Conservation (phyloP, 92 coral and sea anemone genomes). For the Porites divaricata region DNA sequence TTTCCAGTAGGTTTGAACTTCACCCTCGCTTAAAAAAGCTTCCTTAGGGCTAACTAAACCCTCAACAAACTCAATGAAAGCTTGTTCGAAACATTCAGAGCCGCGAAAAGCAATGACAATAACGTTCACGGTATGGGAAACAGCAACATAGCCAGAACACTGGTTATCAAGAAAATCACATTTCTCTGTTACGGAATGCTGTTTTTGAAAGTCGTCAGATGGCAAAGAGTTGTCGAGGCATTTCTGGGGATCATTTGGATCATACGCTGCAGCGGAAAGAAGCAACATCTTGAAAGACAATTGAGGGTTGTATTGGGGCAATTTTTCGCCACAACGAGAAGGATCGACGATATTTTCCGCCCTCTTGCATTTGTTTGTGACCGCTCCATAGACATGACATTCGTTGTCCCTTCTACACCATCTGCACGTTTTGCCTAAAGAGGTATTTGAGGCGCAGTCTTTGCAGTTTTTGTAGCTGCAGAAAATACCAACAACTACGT, state of each 20-base stretch:
- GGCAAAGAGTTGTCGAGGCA: slow-evolving; percentile 57
- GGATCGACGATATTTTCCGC: slow-evolving; percentile 50
- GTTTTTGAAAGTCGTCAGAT: slow-evolving; percentile 39
- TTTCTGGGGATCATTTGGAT: slow-evolving; percentile 47
- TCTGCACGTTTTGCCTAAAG: slow-evolving; percentile 23
- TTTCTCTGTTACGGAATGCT: slow-evolving; percentile 34
- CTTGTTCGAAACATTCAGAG: slow-evolving; percentile 38
- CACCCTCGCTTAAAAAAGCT: slow-evolving; percentile 44
- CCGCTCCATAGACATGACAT: slow-evolving; percentile 56
- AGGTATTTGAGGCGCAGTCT: slow-evolving; percentile 5
- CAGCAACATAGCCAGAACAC: slow-evolving; percentile 71
- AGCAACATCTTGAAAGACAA: slow-evolving; percentile 68
- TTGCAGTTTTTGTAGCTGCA: slow-evolving; percentile 1
- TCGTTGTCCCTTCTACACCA: slow-evolving; percentile 70
- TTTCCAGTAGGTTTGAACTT: slow-evolving; percentile 66
- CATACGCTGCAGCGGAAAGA: slow-evolving; percentile 69
- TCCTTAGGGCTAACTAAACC: slow-evolving; percentile 37
- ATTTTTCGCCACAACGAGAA: slow-evolving; percentile 21
- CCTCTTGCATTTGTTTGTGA: slow-evolving; percentile 48
- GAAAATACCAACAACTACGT: neutral
- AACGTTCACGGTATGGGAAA: slow-evolving; percentile 54
- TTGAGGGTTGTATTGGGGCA: slow-evolving; percentile 41
- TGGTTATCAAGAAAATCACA: slow-evolving; percentile 48
- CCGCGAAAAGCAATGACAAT: slow-evolving; percentile 72
- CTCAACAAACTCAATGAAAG: slow-evolving; percentile 9